Evolutionary conservation across 2,797 vertebrate species (phyloP).

Genomic region (Eulemur albifrons): DNA sequence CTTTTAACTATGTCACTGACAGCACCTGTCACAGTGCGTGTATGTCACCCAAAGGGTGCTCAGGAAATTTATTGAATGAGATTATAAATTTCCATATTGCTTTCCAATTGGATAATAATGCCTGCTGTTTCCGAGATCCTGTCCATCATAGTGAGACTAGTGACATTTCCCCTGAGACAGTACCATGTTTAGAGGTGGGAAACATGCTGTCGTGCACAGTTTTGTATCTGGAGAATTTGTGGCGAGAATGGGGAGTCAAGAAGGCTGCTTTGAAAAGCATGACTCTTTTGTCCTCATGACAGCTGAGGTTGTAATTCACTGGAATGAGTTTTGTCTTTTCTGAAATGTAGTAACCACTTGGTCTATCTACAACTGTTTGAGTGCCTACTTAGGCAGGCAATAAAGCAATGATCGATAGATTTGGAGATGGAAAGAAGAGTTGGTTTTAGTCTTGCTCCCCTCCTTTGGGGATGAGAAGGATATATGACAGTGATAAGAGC

Average conservation of each 20-base stretch:
- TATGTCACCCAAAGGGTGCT: neutral
- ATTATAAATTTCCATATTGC: slow-evolving; percentile 9
- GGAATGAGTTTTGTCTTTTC: neutral
- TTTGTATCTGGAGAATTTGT: neutral
- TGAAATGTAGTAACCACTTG: neutral
- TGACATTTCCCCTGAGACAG: neutral
- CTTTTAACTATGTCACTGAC: neutral
- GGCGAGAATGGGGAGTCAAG: no score
- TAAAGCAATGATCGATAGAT: neutral
- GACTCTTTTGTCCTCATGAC: neutral
- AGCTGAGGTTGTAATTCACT: neutral
- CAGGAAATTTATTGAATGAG: neutral
- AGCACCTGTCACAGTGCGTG: neutral
- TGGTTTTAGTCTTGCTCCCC: neutral
- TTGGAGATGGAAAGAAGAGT: neutral
- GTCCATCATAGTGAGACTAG: neutral
- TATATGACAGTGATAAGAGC: neutral
- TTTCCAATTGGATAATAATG: neutral
- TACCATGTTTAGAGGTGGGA: neutral
- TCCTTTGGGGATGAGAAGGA: neutral
- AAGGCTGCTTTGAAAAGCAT: neutral
- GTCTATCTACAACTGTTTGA: neutral
- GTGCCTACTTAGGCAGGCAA: neutral
- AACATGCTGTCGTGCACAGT: neutral
- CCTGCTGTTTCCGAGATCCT: neutral